A percentile compares a stretch with the other conserved stretches of the same genome.
Conservation (phyloP, 2,797 vertebrate genomes). For the Parotocinclus haroldoi region DNA sequence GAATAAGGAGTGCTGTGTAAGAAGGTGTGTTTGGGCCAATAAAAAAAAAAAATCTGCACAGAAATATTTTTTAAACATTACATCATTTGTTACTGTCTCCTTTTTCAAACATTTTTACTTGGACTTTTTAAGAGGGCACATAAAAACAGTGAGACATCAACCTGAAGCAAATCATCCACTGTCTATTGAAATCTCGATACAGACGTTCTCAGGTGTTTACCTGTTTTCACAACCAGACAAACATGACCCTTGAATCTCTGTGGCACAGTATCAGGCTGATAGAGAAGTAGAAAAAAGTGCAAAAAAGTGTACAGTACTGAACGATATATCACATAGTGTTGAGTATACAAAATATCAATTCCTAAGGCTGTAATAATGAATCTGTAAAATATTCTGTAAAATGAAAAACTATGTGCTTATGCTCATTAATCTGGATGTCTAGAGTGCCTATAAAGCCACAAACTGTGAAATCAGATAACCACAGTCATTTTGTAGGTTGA, state of each 20-base stretch:
- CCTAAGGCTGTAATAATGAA: too few species aligned
- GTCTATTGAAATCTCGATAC: too few species aligned
- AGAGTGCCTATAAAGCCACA: too few species aligned
- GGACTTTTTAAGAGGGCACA: background rate
- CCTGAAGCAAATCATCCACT: too few species aligned
- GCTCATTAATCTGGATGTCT: too few species aligned
- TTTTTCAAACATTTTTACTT: constrained; percentile 13
- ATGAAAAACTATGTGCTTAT: too few species aligned
- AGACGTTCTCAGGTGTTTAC: constrained; percentile 24
- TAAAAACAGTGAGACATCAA: too few species aligned
- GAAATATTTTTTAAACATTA: background rate
- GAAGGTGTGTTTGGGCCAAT: constrained; percentile 28
- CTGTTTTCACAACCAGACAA: constrained; percentile 35
- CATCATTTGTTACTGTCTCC: constrained; percentile 26
- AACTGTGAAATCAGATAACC: too few species aligned
- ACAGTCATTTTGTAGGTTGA: too few species aligned
- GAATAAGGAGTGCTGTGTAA: constrained; percentile 24
- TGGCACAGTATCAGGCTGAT: constrained; percentile 1
- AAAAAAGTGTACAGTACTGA: background rate
- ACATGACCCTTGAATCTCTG: constrained; percentile 38
- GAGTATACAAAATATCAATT: too few species aligned
- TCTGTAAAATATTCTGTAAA: too few species aligned
- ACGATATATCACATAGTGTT: too few species aligned
- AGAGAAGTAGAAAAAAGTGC: constrained; percentile 1
- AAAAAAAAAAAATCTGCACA: constrained; percentile 19